A percentile compares a stretch with the other conserved stretches of the same genome.
These are phyloP conservation scores for Eucidaris tribuloides DNA, from an alignment of 35 echinoderm and acorn worm genomes.

Conservation along the genomic window DNA sequence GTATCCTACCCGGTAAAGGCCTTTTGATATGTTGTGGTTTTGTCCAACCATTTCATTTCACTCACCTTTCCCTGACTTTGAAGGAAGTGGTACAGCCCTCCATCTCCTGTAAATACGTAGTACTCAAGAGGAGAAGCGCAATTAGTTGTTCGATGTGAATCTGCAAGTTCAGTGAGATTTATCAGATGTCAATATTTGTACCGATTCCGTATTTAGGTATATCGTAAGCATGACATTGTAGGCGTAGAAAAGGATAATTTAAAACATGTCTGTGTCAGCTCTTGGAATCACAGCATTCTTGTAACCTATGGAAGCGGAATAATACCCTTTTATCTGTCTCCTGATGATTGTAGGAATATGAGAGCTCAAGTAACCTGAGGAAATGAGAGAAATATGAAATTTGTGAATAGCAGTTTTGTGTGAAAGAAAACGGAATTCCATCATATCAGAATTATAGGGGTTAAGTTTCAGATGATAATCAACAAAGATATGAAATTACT, in stretches of 20 bases:
- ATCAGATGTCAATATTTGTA: conserved; percentile 1
- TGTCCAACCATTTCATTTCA: conserved; percentile 26
- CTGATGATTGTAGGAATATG: not conserved
- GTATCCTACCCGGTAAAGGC: conserved; percentile 8
- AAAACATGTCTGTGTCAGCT: conserved; percentile 62
- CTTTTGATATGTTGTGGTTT: not conserved
- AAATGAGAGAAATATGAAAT: too few relatives aligned
- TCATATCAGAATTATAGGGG: too few relatives aligned
- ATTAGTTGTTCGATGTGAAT: not conserved
- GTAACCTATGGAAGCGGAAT: conserved; percentile 16
- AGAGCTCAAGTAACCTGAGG: too few relatives aligned
- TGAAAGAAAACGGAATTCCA: too few relatives aligned
- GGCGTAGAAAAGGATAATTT: conserved; percentile 18
- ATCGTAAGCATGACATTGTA: conserved; percentile 4
- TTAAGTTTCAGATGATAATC: too few relatives aligned
- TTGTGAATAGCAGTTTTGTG: too few relatives aligned
- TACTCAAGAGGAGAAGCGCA: conserved; percentile 40
- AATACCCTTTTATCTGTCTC: conserved; percentile 39
- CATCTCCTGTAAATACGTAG: conserved; percentile 39
- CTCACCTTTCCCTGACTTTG: conserved; percentile 51
- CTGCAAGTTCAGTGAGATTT: conserved; percentile 24
- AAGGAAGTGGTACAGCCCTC: conserved; percentile 51
- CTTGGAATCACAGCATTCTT: not conserved
- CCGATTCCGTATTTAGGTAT: conserved; percentile 20
- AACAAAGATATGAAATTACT: too few relatives aligned